phyloP scores from a whole-genome alignment of 1,140 invertebrate species.

The Epicauta chinensis region DNA sequence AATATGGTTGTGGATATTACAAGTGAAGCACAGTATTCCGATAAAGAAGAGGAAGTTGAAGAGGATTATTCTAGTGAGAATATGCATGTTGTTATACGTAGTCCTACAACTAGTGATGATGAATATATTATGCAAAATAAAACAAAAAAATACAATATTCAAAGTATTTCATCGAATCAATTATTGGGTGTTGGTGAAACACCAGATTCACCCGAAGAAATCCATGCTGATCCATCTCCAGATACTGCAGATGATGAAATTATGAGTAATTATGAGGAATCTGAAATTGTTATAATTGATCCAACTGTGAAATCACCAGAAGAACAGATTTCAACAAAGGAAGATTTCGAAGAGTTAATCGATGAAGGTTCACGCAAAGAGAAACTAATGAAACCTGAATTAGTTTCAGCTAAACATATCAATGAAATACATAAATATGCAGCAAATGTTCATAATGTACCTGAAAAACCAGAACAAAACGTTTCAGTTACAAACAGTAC shows the following conservation, averaged over 20 bases:
- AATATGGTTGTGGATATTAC: slow-evolving; percentile 55
- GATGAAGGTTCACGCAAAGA: slow-evolving; percentile 50
- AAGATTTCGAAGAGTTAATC: slow-evolving; percentile 55
- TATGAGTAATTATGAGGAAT: slow-evolving; percentile 49
- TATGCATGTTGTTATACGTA: slow-evolving; percentile 37
- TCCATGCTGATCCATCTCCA: slow-evolving; percentile 45
- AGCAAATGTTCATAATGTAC: slow-evolving; percentile 27
- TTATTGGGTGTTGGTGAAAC: slow-evolving; percentile 39
- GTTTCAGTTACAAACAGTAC: background rate
- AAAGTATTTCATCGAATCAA: slow-evolving; percentile 36
- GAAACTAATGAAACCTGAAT: slow-evolving; percentile 37
- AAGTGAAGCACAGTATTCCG: slow-evolving; percentile 53
- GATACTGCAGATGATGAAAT: slow-evolving; percentile 43
- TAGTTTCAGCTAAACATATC: slow-evolving; percentile 30
- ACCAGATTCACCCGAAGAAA: slow-evolving; percentile 49
- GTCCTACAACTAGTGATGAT: slow-evolving; percentile 41
- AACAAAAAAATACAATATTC: slow-evolving; percentile 32
- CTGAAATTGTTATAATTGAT: slow-evolving; percentile 57
- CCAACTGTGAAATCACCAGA: slow-evolving; percentile 53
- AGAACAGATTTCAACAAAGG: slow-evolving; percentile 54
- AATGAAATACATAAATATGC: slow-evolving; percentile 38
- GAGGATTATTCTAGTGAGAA: slow-evolving; percentile 45
- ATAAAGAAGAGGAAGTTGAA: slow-evolving; percentile 43
- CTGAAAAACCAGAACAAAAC: slow-evolving; percentile 18
- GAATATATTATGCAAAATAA: slow-evolving; percentile 38